Percentiles rank a stretch among this genome's conserved stretches.
phyloP scores from a whole-genome alignment of 2,888 invertebrate species.

The Alsophila aescularia region DNA sequence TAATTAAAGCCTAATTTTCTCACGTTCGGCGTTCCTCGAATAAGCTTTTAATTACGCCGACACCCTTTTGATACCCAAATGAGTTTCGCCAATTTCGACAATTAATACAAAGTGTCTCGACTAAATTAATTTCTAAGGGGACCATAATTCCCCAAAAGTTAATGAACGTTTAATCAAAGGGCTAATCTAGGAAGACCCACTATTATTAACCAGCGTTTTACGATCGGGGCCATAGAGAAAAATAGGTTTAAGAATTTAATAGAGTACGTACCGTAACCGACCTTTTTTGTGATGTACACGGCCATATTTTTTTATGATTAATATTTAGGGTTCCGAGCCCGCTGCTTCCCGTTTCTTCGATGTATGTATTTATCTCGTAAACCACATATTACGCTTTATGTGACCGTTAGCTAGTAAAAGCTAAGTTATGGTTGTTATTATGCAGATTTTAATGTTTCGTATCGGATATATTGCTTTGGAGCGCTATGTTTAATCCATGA shows the following conservation, averaged over 20 bases:
- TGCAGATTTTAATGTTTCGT: slow-evolving; percentile 55
- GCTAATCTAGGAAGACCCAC: slow-evolving; percentile 45
- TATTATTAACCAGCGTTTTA: slow-evolving; percentile 31
- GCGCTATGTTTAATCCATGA: slow-evolving; percentile 1
- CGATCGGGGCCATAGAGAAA: slow-evolving; percentile 15
- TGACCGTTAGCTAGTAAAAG: slow-evolving; percentile 61
- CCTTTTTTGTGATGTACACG: slow-evolving; percentile 43
- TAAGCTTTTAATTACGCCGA: slow-evolving; percentile 41
- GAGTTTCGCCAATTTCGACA: slow-evolving; percentile 50
- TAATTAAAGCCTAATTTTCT: slow-evolving; percentile 34
- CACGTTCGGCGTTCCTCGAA: slow-evolving; percentile 32
- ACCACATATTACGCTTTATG: slow-evolving; percentile 65
- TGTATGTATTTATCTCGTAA: slow-evolving; percentile 61
- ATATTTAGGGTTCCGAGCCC: slow-evolving; percentile 48
- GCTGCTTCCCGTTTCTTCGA: slow-evolving; percentile 44
- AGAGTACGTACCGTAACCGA: slow-evolving; percentile 38
- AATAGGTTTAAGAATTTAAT: slow-evolving; percentile 33
- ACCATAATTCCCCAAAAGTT: slow-evolving; percentile 47
- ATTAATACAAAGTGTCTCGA: slow-evolving; percentile 52
- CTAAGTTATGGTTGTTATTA: slow-evolving; percentile 60
- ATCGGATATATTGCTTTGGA: slow-evolving; percentile 38
- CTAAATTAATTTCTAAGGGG: slow-evolving; percentile 53
- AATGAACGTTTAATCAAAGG: slow-evolving; percentile 54
- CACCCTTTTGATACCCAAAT: slow-evolving; percentile 45
- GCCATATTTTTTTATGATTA: slow-evolving; percentile 62